Evolutionary conservation across 2,797 vertebrate genomes (phyloP).

Genomic region (Buphagus erythrorhynchus): DNA sequence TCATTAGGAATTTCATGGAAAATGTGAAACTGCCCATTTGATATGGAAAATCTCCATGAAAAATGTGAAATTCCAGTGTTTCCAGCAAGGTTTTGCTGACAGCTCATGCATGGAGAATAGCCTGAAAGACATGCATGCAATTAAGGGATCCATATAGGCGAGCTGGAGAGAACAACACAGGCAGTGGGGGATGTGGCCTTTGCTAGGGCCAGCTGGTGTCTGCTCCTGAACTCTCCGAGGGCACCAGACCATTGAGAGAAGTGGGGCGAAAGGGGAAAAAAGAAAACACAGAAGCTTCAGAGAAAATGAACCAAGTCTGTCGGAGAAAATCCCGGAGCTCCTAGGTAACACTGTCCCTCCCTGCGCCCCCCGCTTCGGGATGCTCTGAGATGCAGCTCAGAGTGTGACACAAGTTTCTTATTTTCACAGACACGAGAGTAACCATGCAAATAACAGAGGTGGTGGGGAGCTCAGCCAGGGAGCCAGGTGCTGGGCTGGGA

Average conservation of each 20-base stretch:
- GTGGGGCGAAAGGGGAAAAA: neutral
- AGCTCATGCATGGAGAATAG: constrained; percentile 71
- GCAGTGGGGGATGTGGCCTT: constrained; percentile 68
- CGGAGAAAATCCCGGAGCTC: constrained; percentile 30
- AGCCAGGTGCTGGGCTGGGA: neutral
- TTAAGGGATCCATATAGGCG: constrained; percentile 36
- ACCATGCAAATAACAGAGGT: neutral
- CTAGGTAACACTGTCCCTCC: constrained; percentile 15
- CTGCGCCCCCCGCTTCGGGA: neutral
- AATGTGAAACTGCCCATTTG: constrained; percentile 53
- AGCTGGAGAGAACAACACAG: constrained; percentile 42
- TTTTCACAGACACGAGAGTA: neutral
- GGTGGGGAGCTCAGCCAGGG: neutral
- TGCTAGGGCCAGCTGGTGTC: constrained; percentile 67
- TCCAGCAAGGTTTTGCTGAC: constrained; percentile 69
- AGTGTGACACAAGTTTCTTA: neutral
- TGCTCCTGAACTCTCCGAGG: constrained; percentile 43
- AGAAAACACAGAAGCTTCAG: constrained; percentile 50
- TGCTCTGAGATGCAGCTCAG: neutral
- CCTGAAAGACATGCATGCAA: constrained; percentile 68
- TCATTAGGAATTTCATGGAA: constrained; percentile 66
- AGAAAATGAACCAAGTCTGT: constrained; percentile 45
- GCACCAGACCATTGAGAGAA: constrained; percentile 62
- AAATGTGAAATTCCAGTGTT: constrained; percentile 71
- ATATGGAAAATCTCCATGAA: constrained; percentile 66